Conservation (phyloP, 2,888 invertebrate genomes). For the Rhyacophila evoluta region DNA sequence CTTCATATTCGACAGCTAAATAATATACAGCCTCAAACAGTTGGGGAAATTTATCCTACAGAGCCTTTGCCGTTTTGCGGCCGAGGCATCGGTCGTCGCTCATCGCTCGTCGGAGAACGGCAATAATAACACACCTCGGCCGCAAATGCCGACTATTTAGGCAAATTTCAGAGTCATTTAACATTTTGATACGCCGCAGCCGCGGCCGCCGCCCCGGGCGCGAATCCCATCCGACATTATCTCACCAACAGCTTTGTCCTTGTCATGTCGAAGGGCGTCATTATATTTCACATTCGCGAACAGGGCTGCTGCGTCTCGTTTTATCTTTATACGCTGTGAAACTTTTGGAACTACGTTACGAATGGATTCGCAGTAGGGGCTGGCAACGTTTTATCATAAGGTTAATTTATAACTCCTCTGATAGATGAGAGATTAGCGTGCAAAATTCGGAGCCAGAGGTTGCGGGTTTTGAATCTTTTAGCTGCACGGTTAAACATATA, state of each 20-base stretch:
- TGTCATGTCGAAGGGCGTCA: conserved; percentile 31
- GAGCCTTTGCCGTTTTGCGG: neutral
- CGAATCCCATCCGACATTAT: conserved; percentile 13
- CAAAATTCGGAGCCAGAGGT: no score
- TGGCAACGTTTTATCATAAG: no score
- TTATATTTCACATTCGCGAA: neutral
- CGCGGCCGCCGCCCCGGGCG: conserved; percentile 36
- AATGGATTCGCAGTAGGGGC: no score
- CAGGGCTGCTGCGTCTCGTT: neutral
- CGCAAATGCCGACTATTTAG: conserved; percentile 40
- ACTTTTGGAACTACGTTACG: neutral
- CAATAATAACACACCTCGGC: conserved; percentile 32
- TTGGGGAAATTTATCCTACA: neutral
- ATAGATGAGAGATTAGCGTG: no score
- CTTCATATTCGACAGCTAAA: no score
- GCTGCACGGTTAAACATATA: no score
- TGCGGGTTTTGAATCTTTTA: no score
- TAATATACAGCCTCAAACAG: no score
- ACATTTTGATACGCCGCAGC: conserved; percentile 34
- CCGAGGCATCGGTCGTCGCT: neutral
- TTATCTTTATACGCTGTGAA: neutral
- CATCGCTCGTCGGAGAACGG: neutral
- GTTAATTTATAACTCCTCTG: no score
- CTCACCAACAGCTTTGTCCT: conserved; percentile 34
- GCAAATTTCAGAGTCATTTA: conserved; percentile 42